A percentile compares a stretch with the other conserved stretches of the same genome.
Evolutionary conservation across 2,888 invertebrate species (phyloP).

Genomic region (Drosophila mercatorum): DNA sequence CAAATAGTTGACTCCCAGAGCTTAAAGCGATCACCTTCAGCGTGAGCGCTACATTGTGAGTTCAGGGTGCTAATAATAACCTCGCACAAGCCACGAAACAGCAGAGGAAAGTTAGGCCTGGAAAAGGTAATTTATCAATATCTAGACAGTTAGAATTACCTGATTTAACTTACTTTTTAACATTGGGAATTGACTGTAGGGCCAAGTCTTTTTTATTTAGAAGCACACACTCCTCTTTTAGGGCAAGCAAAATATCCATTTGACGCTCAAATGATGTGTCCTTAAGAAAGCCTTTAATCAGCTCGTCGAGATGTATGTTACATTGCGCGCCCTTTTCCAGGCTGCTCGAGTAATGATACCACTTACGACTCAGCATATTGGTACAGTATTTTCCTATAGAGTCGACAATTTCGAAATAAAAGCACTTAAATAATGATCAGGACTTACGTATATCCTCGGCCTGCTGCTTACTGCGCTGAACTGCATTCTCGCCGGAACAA

Average conservation of each 20-base stretch:
- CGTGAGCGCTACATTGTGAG: conserved; percentile 86
- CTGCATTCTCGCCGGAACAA: conserved; percentile 34
- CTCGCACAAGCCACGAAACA: conserved; percentile 88
- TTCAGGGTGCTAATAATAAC: conserved; percentile 86
- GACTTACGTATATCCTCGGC: conserved; percentile 78
- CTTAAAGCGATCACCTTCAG: conserved; percentile 86
- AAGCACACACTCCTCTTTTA: conserved; percentile 86
- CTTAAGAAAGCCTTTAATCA: conserved; percentile 88
- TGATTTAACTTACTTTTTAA: conserved; percentile 86
- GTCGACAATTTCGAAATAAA: not conserved
- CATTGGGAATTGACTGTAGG: conserved; percentile 87
- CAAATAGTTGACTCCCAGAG: conserved; percentile 88
- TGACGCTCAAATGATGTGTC: conserved; percentile 87
- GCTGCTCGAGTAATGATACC: conserved; percentile 88
- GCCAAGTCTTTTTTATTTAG: conserved; percentile 87
- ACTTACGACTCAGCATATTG: conserved; percentile 88
- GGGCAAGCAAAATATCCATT: conserved; percentile 86
- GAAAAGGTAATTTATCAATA: not conserved
- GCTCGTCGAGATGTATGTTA: conserved; percentile 88
- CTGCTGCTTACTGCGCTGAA: conserved; percentile 42
- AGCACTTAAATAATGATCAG: not conserved
- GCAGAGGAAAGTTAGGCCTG: conserved; percentile 87
- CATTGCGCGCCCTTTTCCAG: conserved; percentile 88
- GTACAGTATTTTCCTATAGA: conserved; percentile 85
- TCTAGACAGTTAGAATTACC: not conserved